phyloP scores from a whole-genome alignment of 2,888 invertebrate genomes.

The Druceiella hillmani region DNA sequence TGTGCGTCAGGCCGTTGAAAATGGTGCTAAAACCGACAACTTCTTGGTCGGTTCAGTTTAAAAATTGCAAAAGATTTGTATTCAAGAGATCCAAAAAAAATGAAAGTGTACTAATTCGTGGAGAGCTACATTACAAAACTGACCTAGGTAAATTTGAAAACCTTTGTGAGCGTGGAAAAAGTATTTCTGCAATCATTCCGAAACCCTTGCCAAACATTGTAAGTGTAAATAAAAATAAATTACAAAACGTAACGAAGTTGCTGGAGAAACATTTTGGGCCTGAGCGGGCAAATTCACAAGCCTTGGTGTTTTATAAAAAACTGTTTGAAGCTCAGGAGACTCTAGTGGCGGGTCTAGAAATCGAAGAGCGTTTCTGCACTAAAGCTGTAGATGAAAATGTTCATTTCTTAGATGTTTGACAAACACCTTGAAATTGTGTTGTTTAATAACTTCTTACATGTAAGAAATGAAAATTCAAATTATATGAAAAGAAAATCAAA shows the following conservation, averaged over 20 bases:
- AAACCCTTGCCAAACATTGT: slow-evolving; percentile 9
- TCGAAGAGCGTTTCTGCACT: slow-evolving; percentile 3
- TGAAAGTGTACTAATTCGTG: slow-evolving; percentile 17
- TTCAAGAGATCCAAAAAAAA: slow-evolving; percentile 15
- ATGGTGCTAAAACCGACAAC: slow-evolving; percentile 17
- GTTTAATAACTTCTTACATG: no score
- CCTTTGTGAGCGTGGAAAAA: slow-evolving; percentile 16
- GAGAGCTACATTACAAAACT: slow-evolving; percentile 19
- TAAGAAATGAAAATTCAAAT: no score
- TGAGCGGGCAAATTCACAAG: slow-evolving; percentile 16
- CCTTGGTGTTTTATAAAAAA: no score
- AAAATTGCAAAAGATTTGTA: slow-evolving; percentile 17
- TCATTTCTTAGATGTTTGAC: no score
- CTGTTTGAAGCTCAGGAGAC: no score
- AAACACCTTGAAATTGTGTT: no score
- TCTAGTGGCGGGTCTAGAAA: slow-evolving; percentile 6
- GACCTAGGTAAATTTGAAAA: slow-evolving; percentile 13
- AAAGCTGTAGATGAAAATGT: no score
- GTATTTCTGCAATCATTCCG: slow-evolving; percentile 13
- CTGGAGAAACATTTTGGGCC: slow-evolving; percentile 18
- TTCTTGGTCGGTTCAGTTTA: slow-evolving; percentile 17
- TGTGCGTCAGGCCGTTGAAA: slow-evolving; percentile 12
- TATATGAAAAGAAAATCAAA: no score
- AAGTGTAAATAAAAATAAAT: slow-evolving; percentile 20
- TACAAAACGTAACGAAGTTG: slow-evolving; percentile 18